phyloP scores from a whole-genome alignment of 2,797 vertebrate genomes.

The Danio aesculapii region DNA sequence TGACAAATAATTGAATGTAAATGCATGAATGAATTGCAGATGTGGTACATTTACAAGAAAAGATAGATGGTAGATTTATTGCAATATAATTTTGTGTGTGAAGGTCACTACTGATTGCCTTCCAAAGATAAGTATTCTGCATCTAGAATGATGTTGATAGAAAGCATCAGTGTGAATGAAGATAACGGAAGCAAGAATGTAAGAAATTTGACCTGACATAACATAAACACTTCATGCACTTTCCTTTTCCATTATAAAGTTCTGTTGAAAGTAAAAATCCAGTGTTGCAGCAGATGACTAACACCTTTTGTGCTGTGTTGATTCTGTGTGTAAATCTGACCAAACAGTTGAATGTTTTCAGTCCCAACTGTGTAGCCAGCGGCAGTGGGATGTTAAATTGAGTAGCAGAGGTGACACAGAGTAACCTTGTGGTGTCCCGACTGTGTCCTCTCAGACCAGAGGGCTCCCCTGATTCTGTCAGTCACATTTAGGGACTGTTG shows the following conservation, averaged over 20 bases:
- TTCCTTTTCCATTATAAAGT: not conserved
- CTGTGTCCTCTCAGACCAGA: slow-evolving; percentile 18
- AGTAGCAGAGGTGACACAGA: not conserved
- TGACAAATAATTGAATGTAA: no score
- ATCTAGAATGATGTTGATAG: not conserved
- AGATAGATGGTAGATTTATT: not conserved
- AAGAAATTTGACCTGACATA: not conserved
- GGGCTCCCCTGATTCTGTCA: slow-evolving; percentile 41
- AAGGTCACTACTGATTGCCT: not conserved
- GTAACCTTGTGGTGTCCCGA: slow-evolving; percentile 8
- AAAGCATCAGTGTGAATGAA: not conserved
- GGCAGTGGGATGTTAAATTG: not conserved
- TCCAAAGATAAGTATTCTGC: not conserved
- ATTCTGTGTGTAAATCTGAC: not conserved
- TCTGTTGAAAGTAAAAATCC: not conserved
- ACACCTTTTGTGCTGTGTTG: not conserved
- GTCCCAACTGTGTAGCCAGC: not conserved
- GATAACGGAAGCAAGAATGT: not conserved
- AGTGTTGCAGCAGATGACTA: not conserved
- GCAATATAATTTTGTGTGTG: not conserved
- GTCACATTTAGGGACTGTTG: slow-evolving; percentile 13
- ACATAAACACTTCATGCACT: no score
- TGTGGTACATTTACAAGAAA: not conserved
- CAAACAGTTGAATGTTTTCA: not conserved
- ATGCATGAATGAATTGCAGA: not conserved